Conservation (phyloP, 2,888 invertebrate species). For the Cantharis flavilabris region DNA sequence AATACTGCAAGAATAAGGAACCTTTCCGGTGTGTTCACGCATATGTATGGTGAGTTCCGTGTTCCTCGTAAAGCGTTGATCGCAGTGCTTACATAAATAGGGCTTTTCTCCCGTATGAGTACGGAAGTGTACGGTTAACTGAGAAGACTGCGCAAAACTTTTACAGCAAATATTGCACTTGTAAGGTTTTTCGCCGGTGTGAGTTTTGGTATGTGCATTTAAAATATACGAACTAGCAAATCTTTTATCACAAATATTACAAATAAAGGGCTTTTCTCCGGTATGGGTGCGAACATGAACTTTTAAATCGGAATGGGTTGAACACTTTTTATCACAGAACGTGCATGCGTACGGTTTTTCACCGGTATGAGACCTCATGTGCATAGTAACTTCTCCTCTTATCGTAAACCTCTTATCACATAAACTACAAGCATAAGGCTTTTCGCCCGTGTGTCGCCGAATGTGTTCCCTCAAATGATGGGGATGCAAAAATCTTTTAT, state of each 20-base stretch:
- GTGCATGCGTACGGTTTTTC: slow-evolving; percentile 60
- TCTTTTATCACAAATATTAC: slow-evolving; percentile 54
- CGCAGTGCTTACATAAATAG: slow-evolving; percentile 47
- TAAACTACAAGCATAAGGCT: slow-evolving; percentile 50
- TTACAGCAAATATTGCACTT: slow-evolving; percentile 63
- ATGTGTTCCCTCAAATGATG: slow-evolving; percentile 52
- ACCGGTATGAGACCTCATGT: slow-evolving; percentile 60
- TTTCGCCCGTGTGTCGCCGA: slow-evolving; percentile 51
- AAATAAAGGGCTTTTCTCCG: slow-evolving; percentile 42
- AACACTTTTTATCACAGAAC: slow-evolving; percentile 62
- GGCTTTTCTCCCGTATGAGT: slow-evolving; percentile 57
- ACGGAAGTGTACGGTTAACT: slow-evolving; percentile 62
- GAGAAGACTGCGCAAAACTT: slow-evolving; percentile 65
- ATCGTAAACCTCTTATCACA: slow-evolving; percentile 52
- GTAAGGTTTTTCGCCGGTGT: slow-evolving; percentile 66
- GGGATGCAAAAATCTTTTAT: slow-evolving; percentile 52
- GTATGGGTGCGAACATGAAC: slow-evolving; percentile 46
- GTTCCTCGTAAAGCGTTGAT: slow-evolving; percentile 50
- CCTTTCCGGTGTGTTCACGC: slow-evolving; percentile 53
- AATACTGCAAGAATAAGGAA: slow-evolving; percentile 50
- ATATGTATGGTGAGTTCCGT: slow-evolving; percentile 53
- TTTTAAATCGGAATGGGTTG: slow-evolving; percentile 51
- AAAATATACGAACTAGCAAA: slow-evolving; percentile 66
- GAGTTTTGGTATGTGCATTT: slow-evolving; percentile 64
- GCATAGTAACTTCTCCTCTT: slow-evolving; percentile 30